Evolutionary conservation across 1,140 invertebrate genomes (phyloP).

Genomic region (Drosophila littoralis): DNA sequence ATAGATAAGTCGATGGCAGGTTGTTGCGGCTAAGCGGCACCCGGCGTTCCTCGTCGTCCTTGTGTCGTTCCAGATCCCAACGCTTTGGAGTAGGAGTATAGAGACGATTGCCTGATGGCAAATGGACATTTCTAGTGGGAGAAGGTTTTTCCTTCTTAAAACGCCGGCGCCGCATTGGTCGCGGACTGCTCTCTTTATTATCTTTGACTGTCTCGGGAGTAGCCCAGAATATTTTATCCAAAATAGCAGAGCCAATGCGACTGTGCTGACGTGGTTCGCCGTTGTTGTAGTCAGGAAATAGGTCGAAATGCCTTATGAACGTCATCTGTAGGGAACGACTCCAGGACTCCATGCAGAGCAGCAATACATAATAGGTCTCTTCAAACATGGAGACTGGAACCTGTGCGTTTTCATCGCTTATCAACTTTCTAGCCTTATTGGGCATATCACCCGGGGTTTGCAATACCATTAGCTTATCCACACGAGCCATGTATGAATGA

Average conservation of each 20-base stretch:
- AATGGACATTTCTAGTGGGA: slow-evolving; percentile 8
- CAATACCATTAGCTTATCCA: slow-evolving; percentile 42
- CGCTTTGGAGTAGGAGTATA: slow-evolving; percentile 36
- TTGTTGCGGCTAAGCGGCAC: slow-evolving; percentile 16
- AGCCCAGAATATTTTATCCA: slow-evolving; percentile 30
- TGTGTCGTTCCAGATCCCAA: slow-evolving; percentile 38
- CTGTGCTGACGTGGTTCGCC: slow-evolving; percentile 3
- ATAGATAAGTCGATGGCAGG: slow-evolving; percentile 53
- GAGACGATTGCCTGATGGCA: slow-evolving; percentile 26
- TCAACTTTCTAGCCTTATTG: slow-evolving; percentile 30
- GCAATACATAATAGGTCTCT: neutral
- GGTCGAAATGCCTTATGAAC: slow-evolving; percentile 30
- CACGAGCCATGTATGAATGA: slow-evolving; percentile 28
- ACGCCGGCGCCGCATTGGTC: slow-evolving; percentile 12
- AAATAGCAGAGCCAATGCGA: neutral
- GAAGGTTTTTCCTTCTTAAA: slow-evolving; percentile 20
- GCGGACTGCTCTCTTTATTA: slow-evolving; percentile 5
- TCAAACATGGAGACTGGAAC: slow-evolving; percentile 29
- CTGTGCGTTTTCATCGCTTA: slow-evolving; percentile 24
- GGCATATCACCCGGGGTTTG: slow-evolving; percentile 24
- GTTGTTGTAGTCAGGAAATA: neutral
- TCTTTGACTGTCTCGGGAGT: slow-evolving; percentile 5
- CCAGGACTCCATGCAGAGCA: slow-evolving; percentile 24
- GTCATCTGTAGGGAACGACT: slow-evolving; percentile 3
- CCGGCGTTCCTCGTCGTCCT: slow-evolving; percentile 52